phyloP scores from a whole-genome alignment of 2,797 vertebrate species.

The Scarus forsteni region DNA sequence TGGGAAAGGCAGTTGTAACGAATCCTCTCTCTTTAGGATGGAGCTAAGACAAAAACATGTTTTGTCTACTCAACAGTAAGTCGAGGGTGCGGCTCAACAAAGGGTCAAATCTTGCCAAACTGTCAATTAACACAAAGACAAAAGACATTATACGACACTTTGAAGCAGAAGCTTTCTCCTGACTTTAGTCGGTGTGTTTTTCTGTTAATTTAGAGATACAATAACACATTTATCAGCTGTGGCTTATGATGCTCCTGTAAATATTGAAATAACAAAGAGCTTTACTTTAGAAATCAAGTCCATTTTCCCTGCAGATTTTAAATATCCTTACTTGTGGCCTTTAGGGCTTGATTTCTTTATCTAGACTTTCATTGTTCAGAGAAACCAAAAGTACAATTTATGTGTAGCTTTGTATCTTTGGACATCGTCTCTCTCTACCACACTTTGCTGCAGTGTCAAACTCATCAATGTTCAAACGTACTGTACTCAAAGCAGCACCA shows the following conservation, averaged over 20 bases:
- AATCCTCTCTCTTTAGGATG: no score
- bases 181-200: conserved; percentile 3
- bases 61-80: no score
- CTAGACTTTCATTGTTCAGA: not conserved
- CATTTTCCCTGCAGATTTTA: not conserved
- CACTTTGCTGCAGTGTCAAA: not conserved
- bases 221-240: conserved; percentile 5
- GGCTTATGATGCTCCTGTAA: conserved; percentile 1
- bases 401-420: not conserved
- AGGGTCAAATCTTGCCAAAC: conserved; percentile 22
- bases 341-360: not conserved
- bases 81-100: not conserved
- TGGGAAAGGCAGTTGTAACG: no score
- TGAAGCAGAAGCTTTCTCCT: conserved; percentile 24
- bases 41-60: no score
- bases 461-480: conserved; percentile 2
- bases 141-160: conserved; percentile 19
- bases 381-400: conserved; percentile 3
- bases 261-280: not conserved
- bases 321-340: not conserved
- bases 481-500: conserved; percentile 3
- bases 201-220: not conserved
- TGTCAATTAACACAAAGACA: conserved; percentile 36
- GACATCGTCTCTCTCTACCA: not conserved
- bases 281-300: conserved; percentile 9